phyloP scores from a whole-genome alignment of 1,140 invertebrate species.

The Maconellicoccus hirsutus region DNA sequence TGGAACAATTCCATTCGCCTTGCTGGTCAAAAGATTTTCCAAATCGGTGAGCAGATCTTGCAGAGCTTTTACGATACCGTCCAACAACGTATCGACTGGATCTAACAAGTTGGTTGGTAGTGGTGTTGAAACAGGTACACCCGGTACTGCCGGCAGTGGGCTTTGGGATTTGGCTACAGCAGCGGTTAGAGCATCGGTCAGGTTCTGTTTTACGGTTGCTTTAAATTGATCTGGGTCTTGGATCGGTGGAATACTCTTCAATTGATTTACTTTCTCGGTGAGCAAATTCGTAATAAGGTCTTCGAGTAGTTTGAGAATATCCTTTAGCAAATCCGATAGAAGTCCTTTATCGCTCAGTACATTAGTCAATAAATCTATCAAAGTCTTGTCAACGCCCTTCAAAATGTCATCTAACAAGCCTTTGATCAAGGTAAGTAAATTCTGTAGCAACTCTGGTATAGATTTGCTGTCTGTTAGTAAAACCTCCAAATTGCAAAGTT shows the following conservation, averaged over 20 bases:
- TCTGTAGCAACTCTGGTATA: background rate
- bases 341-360: background rate
- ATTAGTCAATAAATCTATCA: background rate
- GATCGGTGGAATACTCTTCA: background rate
- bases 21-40: background rate
- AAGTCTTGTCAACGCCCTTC: background rate
- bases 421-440: background rate
- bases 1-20: background rate
- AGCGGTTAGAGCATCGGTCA: no score
- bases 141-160: no score
- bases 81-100: no score
- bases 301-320: background rate
- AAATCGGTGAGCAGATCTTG: background rate
- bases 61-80: background rate
- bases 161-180: no score
- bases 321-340: background rate
- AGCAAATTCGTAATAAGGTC: background rate
- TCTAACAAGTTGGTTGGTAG: no score
- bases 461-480: background rate
- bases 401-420: background rate
- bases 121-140: no score
- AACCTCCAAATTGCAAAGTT: background rate
- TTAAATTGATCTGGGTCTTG: background rate
- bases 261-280: background rate
- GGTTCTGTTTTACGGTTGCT: no score